These are phyloP conservation scores for Mellilla xanthometata DNA, from an alignment of 2,888 invertebrate genomes.

Conservation along the genomic window DNA sequence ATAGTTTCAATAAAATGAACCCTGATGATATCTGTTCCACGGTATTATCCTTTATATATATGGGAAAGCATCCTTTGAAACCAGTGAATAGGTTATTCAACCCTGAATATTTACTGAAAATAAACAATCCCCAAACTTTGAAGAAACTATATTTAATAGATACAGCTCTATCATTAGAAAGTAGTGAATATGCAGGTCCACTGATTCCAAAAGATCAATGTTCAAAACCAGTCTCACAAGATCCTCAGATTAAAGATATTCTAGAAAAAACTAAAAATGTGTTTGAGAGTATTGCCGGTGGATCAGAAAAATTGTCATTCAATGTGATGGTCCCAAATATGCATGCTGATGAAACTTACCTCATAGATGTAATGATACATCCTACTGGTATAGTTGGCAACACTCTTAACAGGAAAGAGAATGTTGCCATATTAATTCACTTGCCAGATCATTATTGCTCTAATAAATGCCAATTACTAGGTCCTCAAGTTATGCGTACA, in stretches of 20 bases:
- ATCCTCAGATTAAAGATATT: slow-evolving; percentile 77
- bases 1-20: slow-evolving; percentile 81
- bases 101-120: slow-evolving; percentile 82
- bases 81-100: slow-evolving; percentile 83
- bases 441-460: slow-evolving; percentile 86
- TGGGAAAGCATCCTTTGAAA: slow-evolving; percentile 83
- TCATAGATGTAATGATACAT: slow-evolving; percentile 84
- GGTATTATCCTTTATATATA: slow-evolving; percentile 84
- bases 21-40: slow-evolving; percentile 83
- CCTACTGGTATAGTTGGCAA: slow-evolving; percentile 61
- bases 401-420: slow-evolving; percentile 73
- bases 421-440: slow-evolving; percentile 83
- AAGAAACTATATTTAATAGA: slow-evolving; percentile 85
- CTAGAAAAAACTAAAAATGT: slow-evolving; percentile 67
- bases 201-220: slow-evolving; percentile 79
- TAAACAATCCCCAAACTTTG: slow-evolving; percentile 65
- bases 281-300: slow-evolving; percentile 70
- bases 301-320: slow-evolving; percentile 68
- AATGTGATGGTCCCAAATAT: slow-evolving; percentile 79
- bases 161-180: slow-evolving; percentile 85
- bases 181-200: slow-evolving; percentile 81
- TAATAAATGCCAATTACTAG: slow-evolving; percentile 79
- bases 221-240: slow-evolving; percentile 75
- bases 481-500: slow-evolving; percentile 84
- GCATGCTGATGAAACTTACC: slow-evolving; percentile 81